Evolutionary conservation across 1,140 invertebrate genomes (phyloP), one percentile per base, ranked within the genome.

Genomic region (Conus betulinus): DNA sequence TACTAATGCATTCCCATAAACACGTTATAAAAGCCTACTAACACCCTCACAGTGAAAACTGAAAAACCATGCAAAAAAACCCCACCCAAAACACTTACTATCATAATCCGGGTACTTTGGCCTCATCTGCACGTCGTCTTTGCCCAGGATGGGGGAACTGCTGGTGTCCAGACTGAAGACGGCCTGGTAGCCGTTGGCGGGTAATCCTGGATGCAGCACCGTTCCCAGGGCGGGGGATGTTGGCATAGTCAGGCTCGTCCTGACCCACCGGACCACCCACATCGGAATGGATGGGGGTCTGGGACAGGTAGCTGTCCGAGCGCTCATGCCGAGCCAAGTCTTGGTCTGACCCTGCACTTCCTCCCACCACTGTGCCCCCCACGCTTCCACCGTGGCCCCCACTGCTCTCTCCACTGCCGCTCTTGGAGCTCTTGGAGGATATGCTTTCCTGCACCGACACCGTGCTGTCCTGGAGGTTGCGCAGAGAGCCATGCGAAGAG

Each of bases 191-290:
- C 85, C 85, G 85, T 87, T 87, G 20, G 85, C 52, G 10, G 57
- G 27, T 23, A 74, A 52, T 23, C 85, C 53, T 10, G 25, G 20
- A 57, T 85, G 55, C 6, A 84, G 15, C 82, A 87, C 83, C 60
- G 87, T 88, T 79, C 83, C 83, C 51, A 17, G 52, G 86, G 53
- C 84, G 81, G 13, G 93, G 93, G 67, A 95, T 87, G 90, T 95
- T 95, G 90, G 93, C 94, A 89, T 95, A 95, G 88, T 95, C 94
- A 76, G 93, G 93, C 85, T 95, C 93, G 0, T 91, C 92, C 53
- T 93, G 92, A 27, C 39, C 27, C 17, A 88, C 84, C 5, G 23
- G n/a, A 17, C n/a, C 82, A 15, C 17, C 23, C 52, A 57, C 81
- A n/a, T 55, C 53, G 51, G 86, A 57, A 76, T 76, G 84, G 39